These are phyloP conservation scores for Automeris io DNA, from an alignment of 2,888 invertebrate genomes.

Conservation along the genomic window DNA sequence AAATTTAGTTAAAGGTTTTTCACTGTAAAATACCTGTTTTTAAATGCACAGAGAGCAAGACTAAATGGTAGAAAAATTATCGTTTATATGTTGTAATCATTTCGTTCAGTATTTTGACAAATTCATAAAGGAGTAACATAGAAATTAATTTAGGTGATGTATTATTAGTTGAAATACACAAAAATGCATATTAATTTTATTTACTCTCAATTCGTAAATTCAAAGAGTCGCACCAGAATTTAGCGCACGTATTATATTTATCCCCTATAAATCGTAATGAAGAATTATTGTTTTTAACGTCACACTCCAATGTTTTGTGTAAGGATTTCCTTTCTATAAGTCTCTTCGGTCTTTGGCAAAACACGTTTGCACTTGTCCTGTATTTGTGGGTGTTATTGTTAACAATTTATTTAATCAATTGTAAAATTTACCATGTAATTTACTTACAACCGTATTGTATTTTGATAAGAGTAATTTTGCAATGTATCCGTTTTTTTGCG, in stretches of 20 bases:
- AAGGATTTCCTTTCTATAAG: slow-evolving; percentile 68
- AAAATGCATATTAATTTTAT: no score
- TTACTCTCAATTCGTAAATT: neutral
- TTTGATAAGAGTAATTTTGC: neutral
- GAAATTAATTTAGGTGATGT: no score
- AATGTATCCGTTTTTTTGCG: neutral
- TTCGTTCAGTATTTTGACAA: no score
- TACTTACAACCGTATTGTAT: neutral
- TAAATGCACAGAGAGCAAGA: no score
- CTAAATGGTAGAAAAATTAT: no score
- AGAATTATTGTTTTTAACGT: slow-evolving; percentile 62
- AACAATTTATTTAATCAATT: slow-evolving; percentile 4
- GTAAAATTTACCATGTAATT: neutral
- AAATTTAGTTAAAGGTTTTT: no score
- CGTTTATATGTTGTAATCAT: neutral
- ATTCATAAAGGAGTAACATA: no score
- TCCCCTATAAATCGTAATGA: neutral
- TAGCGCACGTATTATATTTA: slow-evolving; percentile 8
- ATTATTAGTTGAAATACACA: no score
- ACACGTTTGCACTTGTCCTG: slow-evolving; percentile 62
- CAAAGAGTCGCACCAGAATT: neutral
- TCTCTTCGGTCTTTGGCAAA: slow-evolving; percentile 51
- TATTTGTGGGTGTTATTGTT: slow-evolving; percentile 33
- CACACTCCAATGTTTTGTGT: slow-evolving; percentile 65
- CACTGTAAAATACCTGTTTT: no score